phyloP scores from a whole-genome alignment of 53 echinoderm and acorn worm species.

The Astropecten irregularis region DNA sequence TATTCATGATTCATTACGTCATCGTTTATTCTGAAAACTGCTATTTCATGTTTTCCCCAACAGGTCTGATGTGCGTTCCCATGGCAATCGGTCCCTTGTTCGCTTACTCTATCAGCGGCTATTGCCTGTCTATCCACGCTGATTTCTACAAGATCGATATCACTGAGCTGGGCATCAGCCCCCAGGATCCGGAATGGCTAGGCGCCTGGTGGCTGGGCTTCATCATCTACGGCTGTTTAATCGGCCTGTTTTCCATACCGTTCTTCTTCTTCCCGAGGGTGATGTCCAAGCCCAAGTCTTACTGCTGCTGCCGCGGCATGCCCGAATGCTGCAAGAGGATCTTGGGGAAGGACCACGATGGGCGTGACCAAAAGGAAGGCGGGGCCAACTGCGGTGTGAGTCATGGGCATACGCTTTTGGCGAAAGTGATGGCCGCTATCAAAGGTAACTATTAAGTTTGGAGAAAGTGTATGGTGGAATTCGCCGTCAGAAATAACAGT shows the following conservation, averaged over 20 bases:
- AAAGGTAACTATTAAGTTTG: too few relatives aligned
- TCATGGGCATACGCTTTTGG: too few relatives aligned
- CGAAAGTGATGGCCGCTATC: not conserved
- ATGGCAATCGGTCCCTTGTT: slow-evolving; percentile 35
- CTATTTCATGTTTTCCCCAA: too few relatives aligned
- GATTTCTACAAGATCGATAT: slow-evolving; percentile 64
- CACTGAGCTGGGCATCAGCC: slow-evolving; percentile 3
- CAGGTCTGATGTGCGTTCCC: slow-evolving; percentile 42
- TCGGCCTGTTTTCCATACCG: slow-evolving; percentile 62
- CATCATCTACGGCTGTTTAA: slow-evolving; percentile 64
- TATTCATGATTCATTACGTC: too few relatives aligned
- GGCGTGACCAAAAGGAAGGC: not conserved
- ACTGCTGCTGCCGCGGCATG: slow-evolving; percentile 1
- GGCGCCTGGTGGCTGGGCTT: slow-evolving; percentile 96
- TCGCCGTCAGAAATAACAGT: too few relatives aligned
- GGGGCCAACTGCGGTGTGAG: too few relatives aligned
- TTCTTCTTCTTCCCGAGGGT: slow-evolving; percentile 73
- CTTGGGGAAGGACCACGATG: not conserved
- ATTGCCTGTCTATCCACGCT: slow-evolving; percentile 47
- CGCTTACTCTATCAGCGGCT: slow-evolving; percentile 43
- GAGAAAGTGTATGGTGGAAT: too few relatives aligned
- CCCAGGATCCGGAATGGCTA: slow-evolving; percentile 69
- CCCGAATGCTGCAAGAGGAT: not conserved
- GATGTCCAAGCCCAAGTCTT: slow-evolving; percentile 12
- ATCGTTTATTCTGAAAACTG: too few relatives aligned